A percentile compares a stretch with the other conserved stretches of the same genome.
Conservation (phyloP, 2,888 invertebrate genomes). For the Melinaea menophilus region DNA sequence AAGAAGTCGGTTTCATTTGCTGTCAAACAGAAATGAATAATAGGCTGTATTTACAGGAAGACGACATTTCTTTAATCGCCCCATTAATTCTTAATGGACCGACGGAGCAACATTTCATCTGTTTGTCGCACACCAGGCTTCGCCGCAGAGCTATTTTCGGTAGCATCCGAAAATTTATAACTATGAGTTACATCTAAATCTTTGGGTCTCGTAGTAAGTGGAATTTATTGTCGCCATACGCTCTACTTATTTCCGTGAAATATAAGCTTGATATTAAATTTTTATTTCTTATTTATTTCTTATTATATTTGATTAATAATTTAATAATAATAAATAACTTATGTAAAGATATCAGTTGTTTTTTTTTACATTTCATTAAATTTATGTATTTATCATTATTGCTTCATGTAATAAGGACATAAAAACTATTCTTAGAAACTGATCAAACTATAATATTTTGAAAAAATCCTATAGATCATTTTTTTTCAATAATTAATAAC, state of each 20-base stretch:
- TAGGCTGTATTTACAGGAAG: slow-evolving; percentile 68
- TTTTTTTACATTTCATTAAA: no score
- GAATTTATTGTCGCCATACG: slow-evolving; percentile 32
- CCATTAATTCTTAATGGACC: slow-evolving; percentile 76
- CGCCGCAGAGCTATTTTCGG: slow-evolving; percentile 61
- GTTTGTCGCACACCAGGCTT: slow-evolving; percentile 70
- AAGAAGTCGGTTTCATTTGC: slow-evolving; percentile 23
- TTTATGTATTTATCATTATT: no score
- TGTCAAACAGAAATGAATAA: slow-evolving; percentile 59
- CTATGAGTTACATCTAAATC: no score
- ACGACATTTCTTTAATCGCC: slow-evolving; percentile 74
- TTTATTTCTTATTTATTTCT: not conserved
- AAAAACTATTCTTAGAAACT: no score
- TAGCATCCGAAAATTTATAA: no score
- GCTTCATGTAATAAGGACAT: no score
- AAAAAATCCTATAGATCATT: no score
- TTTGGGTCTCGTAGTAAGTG: no score
- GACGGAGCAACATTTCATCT: slow-evolving; percentile 72
- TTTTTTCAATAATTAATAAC: no score
- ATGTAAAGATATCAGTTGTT: slow-evolving; percentile 24
- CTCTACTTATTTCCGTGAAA: slow-evolving; percentile 53
- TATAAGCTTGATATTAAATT: not conserved
- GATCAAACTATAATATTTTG: no score
- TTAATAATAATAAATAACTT: not conserved
- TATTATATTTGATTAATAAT: not conserved